Evolutionary conservation across 2,888 invertebrate genomes (phyloP), one percentile per base, ranked within the genome.

Genomic region (Coleophora deauratella): DNA sequence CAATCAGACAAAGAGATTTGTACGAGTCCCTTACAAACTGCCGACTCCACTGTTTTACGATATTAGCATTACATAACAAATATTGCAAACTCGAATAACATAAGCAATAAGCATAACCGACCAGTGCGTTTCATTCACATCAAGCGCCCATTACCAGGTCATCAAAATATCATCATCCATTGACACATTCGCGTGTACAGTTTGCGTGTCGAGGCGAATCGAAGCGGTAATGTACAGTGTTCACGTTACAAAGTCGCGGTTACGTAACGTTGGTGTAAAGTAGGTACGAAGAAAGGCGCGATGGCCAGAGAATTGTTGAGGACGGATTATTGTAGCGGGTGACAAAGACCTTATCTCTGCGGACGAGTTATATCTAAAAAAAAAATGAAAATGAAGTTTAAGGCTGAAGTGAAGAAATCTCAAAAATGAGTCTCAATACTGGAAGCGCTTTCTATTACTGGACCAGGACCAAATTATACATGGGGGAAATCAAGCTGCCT

Each of bases 41-140:
- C n/a, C 27, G 37, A 21, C 37, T 15, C 30, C 34, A 40, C 37
- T 38, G 28, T 11, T 38, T 46, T 46, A n/a, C n/a, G n/a, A n/a
- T n/a, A n/a, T n/a, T n/a, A n/a, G 41, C 47, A 43, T 68, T 67
- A 59, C 54, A 47, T 54, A 60, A 62, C 39, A 38, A 38, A 41
- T 38, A 44, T 41, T 46, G 41, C 38, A 41, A 4, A 21, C 40
- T 42, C 40, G 46, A 49, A 53, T 42, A 52, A 42, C 54, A 48
- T 46, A 47, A 54, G 54, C n/a, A n/a, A n/a, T n/a, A n/a, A n/a
- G n/a, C n/a, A n/a, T n/a, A n/a, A n/a, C n/a, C n/a, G n/a, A n/a
- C n/a, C n/a, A n/a, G n/a, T n/a, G n/a, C 47, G 49, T 47, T 32
- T 38, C 41, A 21, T 27, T 62, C 62, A n/a, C n/a, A 57, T 66